Percentiles rank a stretch among this genome's conserved stretches.
phyloP scores from a whole-genome alignment of 2,113 vertebrate genomes.

The Zosterops borbonicus region DNA sequence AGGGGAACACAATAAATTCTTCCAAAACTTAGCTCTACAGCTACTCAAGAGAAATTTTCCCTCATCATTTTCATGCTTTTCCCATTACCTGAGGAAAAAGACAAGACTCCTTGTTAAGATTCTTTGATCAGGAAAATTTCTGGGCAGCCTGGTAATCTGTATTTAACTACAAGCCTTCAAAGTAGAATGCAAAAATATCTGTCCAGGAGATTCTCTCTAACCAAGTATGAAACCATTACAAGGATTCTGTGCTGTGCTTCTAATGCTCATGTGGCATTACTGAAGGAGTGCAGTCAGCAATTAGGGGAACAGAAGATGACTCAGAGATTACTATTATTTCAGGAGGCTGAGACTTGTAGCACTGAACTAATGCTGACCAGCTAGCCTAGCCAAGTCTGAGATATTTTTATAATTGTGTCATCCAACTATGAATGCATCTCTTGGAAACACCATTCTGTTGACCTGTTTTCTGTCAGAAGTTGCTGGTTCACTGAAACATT shows the following conservation, averaged over 20 bases:
- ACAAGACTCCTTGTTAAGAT: neutral
- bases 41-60: neutral
- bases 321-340: neutral
- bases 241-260: neutral
- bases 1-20: neutral
- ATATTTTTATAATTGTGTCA: constrained; percentile 22
- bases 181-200: neutral
- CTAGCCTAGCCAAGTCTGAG: neutral
- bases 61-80: neutral
- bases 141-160: neutral
- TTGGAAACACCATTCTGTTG: constrained; percentile 15
- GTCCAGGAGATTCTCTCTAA: neutral
- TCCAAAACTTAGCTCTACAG: neutral
- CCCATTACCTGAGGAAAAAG: neutral
- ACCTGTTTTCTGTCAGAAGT: constrained; percentile 34
- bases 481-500: constrained; percentile 53
- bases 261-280: neutral
- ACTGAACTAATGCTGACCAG: neutral
- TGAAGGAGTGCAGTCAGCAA: neutral
- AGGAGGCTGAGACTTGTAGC: neutral
- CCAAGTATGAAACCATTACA: neutral
- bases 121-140: neutral
- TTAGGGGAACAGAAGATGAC: neutral
- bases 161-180: neutral
- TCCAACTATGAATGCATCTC: neutral